Evolutionary conservation across 2,888 invertebrate genomes (phyloP).

Genomic region (Cheilosia impressa): DNA sequence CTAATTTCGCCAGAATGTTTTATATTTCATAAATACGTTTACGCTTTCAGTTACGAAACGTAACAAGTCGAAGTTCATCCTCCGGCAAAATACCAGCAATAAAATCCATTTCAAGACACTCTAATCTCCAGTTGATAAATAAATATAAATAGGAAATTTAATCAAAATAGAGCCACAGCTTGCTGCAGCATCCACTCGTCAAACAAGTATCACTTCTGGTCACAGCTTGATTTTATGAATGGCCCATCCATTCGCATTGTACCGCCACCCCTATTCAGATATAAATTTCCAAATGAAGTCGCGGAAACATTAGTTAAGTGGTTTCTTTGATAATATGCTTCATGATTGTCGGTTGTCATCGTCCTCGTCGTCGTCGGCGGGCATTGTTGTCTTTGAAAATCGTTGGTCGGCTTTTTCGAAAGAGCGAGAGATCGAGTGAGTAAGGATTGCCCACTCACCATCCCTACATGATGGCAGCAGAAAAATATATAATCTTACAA

Average conservation of each 20-base stretch:
- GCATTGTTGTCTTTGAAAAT: constrained; percentile 8
- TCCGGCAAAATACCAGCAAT: not conserved
- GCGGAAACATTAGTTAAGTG: constrained; percentile 21
- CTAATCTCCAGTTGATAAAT: not conserved
- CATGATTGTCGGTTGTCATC: constrained; percentile 2
- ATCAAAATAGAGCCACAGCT: not conserved
- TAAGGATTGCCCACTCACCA: not conserved
- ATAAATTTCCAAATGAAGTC: constrained; percentile 13
- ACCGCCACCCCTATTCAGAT: not conserved
- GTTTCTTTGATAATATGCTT: constrained; percentile 12
- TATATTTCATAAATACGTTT: too few relatives aligned
- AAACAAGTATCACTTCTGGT: constrained; percentile 11
- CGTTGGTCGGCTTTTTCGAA: not conserved
- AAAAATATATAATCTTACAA: constrained; percentile 1
- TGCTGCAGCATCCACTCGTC: not conserved
- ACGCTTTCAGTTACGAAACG: too few relatives aligned
- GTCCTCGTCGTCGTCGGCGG: too few relatives aligned
- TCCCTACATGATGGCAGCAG: not conserved
- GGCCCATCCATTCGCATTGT: not conserved
- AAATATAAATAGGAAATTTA: not conserved
- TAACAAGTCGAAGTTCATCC: not conserved
- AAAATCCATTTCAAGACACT: not conserved
- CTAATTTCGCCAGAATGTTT: too few relatives aligned
- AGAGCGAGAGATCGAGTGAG: not conserved
- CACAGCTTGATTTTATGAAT: constrained; percentile 9